Evolutionary conservation across 2,113 vertebrate genomes (phyloP), one percentile per base, ranked within the genome.

Genomic region (Todiramphus chloris): DNA sequence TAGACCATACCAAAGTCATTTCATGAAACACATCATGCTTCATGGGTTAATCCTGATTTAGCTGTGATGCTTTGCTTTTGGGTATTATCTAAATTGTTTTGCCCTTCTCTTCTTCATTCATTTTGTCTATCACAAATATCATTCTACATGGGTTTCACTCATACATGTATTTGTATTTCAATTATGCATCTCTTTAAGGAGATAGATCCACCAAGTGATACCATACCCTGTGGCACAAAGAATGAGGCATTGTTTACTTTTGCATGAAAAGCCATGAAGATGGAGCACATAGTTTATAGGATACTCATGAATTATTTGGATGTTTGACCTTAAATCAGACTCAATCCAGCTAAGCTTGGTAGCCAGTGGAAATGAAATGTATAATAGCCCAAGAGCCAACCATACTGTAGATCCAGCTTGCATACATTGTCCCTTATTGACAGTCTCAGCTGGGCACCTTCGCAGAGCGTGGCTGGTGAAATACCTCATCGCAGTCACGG

Each of bases 41-140:
- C 94, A 78, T 85, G 90, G 83, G 74, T 96, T 94, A 96, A 95
- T 96, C 89, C 95, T 91, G 89, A 89, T 89, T 95, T 95, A 94
- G 44, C 78, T 87, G 70, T 66, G 81, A 73, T 9, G 81, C 83
- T 91, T 94, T 95, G 70, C 50, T 94, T 92, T 94, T 73, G 37
- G 37, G 69, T 89, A 94, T 94, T 96, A 96, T 91, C 87, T 91
- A 82, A 93, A 94, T 96, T 94, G 87, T 89, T 96, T 95, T 91
- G 59, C 55, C 91, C 59, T 77, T 83, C 59, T 83, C 70, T 82
- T 84, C 81, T 66, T 91, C 59, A 66, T 92, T 90, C 64, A 50
- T 82, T 92, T 81, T 94, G 37, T 78, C 80, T 93, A 11, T 90
- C 70, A 51, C 16, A 20, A 94, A 73, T 91, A 81, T 90, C 20